phyloP scores from a whole-genome alignment of 92 coral and sea anemone genomes.

The Plumapathes pennacea region DNA sequence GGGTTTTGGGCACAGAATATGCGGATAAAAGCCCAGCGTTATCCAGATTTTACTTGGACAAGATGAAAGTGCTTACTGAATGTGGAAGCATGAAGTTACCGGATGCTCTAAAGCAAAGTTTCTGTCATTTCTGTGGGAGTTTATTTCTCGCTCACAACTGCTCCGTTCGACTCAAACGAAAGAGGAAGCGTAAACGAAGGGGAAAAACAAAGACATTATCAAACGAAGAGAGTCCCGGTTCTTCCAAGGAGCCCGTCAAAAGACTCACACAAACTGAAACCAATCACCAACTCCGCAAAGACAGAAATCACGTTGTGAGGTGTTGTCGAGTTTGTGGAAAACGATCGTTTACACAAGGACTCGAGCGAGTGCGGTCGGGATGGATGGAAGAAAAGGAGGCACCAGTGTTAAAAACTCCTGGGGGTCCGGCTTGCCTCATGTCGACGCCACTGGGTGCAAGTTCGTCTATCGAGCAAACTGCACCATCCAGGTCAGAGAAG shows the following conservation, averaged over 20 bases:
- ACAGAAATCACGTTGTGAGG: slow-evolving; percentile 1
- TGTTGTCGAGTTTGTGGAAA: slow-evolving; percentile 13
- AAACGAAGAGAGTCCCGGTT: neutral
- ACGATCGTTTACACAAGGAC: slow-evolving; percentile 10
- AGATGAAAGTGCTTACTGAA: slow-evolving; percentile 5
- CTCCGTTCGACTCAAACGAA: slow-evolving; percentile 43
- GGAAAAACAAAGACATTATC: neutral
- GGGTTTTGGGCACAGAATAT: slow-evolving; percentile 62
- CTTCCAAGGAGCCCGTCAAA: no score
- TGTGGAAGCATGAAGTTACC: neutral
- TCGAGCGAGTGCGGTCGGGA: no score
- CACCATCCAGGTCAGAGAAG: slow-evolving; percentile 4
- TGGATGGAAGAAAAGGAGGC: neutral
- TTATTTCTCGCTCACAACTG: slow-evolving; percentile 41
- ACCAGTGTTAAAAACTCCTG: neutral
- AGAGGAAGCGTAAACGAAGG: slow-evolving; percentile 19
- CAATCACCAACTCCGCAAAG: slow-evolving; percentile 9
- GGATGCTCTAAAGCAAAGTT: slow-evolving; percentile 4
- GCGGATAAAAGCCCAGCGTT: slow-evolving; percentile 52
- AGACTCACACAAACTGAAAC: no score
- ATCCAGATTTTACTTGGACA: slow-evolving; percentile 59
- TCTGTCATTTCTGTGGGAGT: slow-evolving; percentile 54
- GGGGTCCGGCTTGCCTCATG: neutral
- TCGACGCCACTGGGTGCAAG: neutral
- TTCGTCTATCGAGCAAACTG: neutral